Evolutionary conservation across 2,113 vertebrate genomes (phyloP).

Genomic region (Progne subis): DNA sequence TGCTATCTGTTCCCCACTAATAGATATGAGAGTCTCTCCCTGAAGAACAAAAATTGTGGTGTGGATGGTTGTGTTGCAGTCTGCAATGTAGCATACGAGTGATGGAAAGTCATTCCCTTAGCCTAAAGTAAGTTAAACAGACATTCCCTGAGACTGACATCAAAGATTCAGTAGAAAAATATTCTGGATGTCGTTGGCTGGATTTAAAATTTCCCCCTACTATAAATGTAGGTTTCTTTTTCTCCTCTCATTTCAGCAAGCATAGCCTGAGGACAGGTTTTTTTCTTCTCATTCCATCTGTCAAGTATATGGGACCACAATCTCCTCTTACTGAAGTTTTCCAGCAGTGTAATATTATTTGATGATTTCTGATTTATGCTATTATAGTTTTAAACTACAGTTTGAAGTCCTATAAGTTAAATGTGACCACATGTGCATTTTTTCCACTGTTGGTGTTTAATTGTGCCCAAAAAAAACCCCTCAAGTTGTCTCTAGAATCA

Average conservation of each 20-base stretch:
- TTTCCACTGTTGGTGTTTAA: not conserved
- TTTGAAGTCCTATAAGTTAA: not conserved
- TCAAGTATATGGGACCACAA: not conserved
- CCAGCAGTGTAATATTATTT: not conserved
- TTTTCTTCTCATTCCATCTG: not conserved
- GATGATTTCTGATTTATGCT: not conserved
- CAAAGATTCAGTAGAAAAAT: not conserved
- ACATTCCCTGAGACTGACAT: not conserved
- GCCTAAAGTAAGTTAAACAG: not conserved
- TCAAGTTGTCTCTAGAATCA: not conserved
- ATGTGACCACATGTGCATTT: not conserved
- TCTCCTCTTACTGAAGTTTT: not conserved
- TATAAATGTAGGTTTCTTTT: not conserved
- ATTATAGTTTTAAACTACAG: not conserved
- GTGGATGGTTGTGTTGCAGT: not conserved
- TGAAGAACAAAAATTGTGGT: not conserved
- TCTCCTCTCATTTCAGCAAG: not conserved
- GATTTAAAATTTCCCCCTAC: not conserved
- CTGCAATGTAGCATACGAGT: accelerated
- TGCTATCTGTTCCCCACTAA: not conserved
- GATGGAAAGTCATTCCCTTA: not conserved
- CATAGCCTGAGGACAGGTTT: not conserved
- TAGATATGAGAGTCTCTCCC: not conserved
- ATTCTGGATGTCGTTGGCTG: not conserved
- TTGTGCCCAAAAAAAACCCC: not conserved